Conservation (phyloP, 2,888 invertebrate species). For the Doris montereyensis region DNA sequence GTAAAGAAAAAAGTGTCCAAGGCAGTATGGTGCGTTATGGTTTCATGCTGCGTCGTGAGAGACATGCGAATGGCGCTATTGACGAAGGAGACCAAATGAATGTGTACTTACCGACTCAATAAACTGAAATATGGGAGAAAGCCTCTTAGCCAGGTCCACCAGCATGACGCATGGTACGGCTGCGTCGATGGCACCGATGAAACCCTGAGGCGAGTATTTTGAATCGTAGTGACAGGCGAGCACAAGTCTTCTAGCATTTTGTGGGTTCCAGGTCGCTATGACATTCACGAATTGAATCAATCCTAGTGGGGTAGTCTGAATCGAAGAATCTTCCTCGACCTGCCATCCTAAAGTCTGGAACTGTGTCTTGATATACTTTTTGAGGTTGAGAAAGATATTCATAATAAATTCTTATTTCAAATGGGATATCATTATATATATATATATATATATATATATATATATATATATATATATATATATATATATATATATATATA, state of each 20-base stretch:
- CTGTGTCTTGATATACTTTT: slow-evolving; percentile 78
- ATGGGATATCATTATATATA: no score
- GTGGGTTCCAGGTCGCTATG: slow-evolving; percentile 80
- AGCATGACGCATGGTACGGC: slow-evolving; percentile 88
- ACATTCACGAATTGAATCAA: slow-evolving; percentile 86
- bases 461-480: no score
- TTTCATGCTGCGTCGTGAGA: no score
- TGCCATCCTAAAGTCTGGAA: slow-evolving; percentile 83
- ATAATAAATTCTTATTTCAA: no score
- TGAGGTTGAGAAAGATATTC: no score
- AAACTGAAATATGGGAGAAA: slow-evolving; percentile 54
- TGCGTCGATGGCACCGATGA: slow-evolving; percentile 91
- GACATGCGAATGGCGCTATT: no score
- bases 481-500: no score
- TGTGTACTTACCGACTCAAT: slow-evolving; percentile 5
- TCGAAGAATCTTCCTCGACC: slow-evolving; percentile 84
- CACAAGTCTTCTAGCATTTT: slow-evolving; percentile 82
- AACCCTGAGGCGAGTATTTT: slow-evolving; percentile 79
- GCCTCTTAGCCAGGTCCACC: slow-evolving; percentile 72
- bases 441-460: no score
- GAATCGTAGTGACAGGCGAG: slow-evolving; percentile 73
- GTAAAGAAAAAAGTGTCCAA: no score
- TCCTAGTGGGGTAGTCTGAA: slow-evolving; percentile 84
- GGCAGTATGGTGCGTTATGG: no score
- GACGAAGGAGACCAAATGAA: no score